Base-by-base conservation (phyloP, 2,113 vertebrate genomes). In the Calidris pugnax region DNA sequence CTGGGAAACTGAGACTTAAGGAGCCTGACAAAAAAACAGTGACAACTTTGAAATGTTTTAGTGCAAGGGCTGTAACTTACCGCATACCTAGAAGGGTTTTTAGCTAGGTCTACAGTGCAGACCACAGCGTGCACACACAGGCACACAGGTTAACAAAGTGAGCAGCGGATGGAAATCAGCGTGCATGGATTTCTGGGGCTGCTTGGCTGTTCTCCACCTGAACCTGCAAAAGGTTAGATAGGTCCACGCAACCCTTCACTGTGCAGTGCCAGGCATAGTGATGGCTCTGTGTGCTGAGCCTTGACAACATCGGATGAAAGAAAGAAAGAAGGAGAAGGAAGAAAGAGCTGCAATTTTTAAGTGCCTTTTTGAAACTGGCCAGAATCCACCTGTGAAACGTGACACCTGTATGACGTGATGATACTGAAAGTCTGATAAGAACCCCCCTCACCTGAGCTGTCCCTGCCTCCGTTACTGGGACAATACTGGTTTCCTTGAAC, bases 391-490 rank as follows among this genome's bases (percentile, higher is more conserved):
- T 0, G 73, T 2, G 33, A 64, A 90, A 75, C 1, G 0, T 8
- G 35, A 59, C 26, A 30, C 21, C 12, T 1, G 37, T 27, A 12
- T 78, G 69, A 81, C 0, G 8, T 6, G 8, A 5, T 8, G 51
- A 18, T 75, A 12, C 18, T 10, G 50, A 21, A 59, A 62, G 9
- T 59, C 56, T 89, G 51, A 20, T 32, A 81, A 37, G 19, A 17
- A 3, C 4, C 33, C 27, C 30, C 12, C 27, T 39, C 39, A 3
- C 48, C n/a, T 24, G 24, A 72, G 22, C 32, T 55, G 59, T 2
- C 4, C 18, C 27, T n/a, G 8, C 26, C 11, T 56, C 16, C 1
- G 1, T 17, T 17, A 13, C 9, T 0, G 0, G 15, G 23, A 28
- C 17, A 32, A 9, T 10, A 5, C 2, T 16, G 26, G 13, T 53